Percentiles rank a stretch among this genome's conserved stretches.
Evolutionary conservation across 1,140 invertebrate genomes (phyloP).

Genomic region (Diorhabda elongata): DNA sequence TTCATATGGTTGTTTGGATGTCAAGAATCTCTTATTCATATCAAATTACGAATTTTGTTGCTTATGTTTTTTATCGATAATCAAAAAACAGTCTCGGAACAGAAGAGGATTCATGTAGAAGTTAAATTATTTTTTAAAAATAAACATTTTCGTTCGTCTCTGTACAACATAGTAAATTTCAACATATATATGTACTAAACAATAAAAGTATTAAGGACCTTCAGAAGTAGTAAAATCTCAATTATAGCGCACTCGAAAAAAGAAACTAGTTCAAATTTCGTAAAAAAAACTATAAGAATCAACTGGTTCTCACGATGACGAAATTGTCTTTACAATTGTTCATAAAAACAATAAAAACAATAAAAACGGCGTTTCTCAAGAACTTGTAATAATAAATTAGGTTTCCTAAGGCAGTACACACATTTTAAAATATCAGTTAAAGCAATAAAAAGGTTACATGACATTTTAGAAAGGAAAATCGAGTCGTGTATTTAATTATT

Average conservation of each 20-base stretch:
- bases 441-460: constrained; percentile 14
- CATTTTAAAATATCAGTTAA: constrained; percentile 12
- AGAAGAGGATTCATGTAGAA: too few species aligned
- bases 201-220: background rate
- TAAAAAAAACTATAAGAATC: constrained; percentile 10
- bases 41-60: too few species aligned
- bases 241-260: constrained; percentile 5
- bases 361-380: constrained; percentile 17
- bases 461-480: constrained; percentile 8
- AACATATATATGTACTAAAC: background rate
- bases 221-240: background rate
- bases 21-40: too few species aligned
- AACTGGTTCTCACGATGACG: constrained; percentile 17
- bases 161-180: too few species aligned
- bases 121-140: too few species aligned
- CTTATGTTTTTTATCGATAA: too few species aligned
- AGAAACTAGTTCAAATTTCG: constrained; percentile 18
- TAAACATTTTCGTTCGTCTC: too few species aligned
- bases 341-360: constrained; percentile 23
- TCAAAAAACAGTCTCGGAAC: too few species aligned
- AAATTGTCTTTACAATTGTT: constrained; percentile 19
- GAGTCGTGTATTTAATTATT: background rate
- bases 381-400: constrained; percentile 18
- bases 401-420: constrained; percentile 15
- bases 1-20: too few species aligned